Percentiles rank a stretch among this genome's conserved stretches.
These are phyloP conservation scores for Orthonevra nobilis DNA, from an alignment of 2,888 invertebrate genomes.

Conservation along the genomic window DNA sequence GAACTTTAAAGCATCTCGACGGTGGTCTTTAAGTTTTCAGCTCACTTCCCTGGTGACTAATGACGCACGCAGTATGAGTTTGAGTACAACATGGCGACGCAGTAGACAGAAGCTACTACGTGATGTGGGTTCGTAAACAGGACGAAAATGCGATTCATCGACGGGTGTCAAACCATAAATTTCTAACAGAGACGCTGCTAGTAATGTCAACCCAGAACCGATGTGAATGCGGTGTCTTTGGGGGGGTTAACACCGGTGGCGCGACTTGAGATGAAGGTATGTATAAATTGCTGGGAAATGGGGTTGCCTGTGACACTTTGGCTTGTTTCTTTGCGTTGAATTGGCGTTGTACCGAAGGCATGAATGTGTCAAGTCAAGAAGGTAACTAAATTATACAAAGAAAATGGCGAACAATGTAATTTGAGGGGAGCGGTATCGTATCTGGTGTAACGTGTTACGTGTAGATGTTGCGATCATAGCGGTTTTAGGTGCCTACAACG, in stretches of 20 bases:
- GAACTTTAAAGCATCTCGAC: slow-evolving; percentile 10
- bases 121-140: slow-evolving; percentile 55
- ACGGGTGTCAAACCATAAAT: slow-evolving; percentile 67
- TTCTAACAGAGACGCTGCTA: slow-evolving; percentile 50
- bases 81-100: slow-evolving; percentile 22
- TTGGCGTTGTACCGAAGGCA: slow-evolving; percentile 1
- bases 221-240: neutral
- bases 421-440: neutral
- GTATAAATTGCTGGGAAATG: slow-evolving; percentile 26
- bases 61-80: slow-evolving; percentile 27
- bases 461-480: too few relatives aligned
- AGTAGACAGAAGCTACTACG: slow-evolving; percentile 30
- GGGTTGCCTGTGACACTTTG: slow-evolving; percentile 39
- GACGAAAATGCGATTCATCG: slow-evolving; percentile 60
- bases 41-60: slow-evolving; percentile 23
- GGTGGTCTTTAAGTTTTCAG: slow-evolving; percentile 35
- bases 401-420: slow-evolving; percentile 2
- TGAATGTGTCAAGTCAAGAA: slow-evolving; percentile 23
- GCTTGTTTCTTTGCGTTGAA: slow-evolving; percentile 14
- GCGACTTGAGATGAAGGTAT: slow-evolving; percentile 32
- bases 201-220: slow-evolving; percentile 42
- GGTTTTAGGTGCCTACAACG: neutral
- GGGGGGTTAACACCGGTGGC: slow-evolving; percentile 1
- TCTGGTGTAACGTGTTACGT: too few relatives aligned
- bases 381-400: slow-evolving; percentile 6